Evolutionary conservation across 2,888 invertebrate genomes (phyloP).

Genomic region (Pogonocherus hispidulus): DNA sequence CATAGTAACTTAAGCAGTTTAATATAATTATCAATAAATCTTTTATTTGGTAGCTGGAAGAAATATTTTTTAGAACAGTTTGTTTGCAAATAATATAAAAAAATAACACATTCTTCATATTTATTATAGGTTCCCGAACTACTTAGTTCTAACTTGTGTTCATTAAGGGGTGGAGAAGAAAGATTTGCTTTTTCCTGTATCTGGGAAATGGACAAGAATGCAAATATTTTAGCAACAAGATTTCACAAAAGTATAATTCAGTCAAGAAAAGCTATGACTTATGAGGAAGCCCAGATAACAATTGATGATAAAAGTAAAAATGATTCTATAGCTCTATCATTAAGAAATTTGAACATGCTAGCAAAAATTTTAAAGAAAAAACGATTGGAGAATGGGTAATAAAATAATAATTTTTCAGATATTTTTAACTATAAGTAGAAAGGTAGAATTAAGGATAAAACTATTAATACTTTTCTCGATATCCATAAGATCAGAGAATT

Average conservation of each 20-base stretch:
- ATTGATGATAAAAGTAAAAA: conserved; percentile 86
- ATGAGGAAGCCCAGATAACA: conserved; percentile 94
- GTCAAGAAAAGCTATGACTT: conserved; percentile 94
- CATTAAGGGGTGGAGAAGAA: conserved; percentile 90
- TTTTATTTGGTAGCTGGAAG: no score
- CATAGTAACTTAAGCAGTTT: no score
- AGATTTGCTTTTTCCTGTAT: conserved; percentile 96
- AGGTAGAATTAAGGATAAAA: no score
- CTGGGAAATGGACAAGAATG: conserved; percentile 91
- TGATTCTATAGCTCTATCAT: conserved; percentile 81
- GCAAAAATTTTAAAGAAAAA: conserved; percentile 92
- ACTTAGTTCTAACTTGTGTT: conserved; percentile 96
- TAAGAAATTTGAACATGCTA: conserved; percentile 86
- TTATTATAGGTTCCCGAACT: conserved; percentile 75
- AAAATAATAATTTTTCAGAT: no score
- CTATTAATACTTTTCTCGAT: no score
- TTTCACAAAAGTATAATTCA: conserved; percentile 95
- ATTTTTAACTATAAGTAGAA: no score
- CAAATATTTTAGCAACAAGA: conserved; percentile 83
- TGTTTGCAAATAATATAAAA: not conserved
- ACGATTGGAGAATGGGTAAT: conserved; percentile 52
- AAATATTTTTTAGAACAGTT: no score
- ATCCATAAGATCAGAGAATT: no score
- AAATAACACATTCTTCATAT: conserved; percentile 6
- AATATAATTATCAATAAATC: no score